phyloP scores from a whole-genome alignment of 2,113 vertebrate species.

The Calypte anna region DNA sequence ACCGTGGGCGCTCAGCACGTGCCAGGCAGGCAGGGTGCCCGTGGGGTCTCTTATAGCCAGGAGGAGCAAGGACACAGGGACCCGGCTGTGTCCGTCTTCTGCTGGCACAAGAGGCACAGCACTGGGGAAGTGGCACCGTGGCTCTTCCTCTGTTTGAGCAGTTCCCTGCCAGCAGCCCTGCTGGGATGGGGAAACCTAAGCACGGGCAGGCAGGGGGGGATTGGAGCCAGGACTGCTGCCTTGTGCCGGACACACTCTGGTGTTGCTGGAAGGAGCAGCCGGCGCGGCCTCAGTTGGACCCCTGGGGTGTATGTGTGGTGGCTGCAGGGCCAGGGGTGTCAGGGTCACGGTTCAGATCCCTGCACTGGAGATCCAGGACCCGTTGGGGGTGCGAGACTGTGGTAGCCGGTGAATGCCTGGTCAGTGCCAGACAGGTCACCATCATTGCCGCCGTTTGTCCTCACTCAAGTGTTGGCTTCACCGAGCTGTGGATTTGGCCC shows the following conservation, averaged over 20 bases:
- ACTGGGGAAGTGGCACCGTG: not conserved
- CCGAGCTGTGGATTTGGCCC: not conserved
- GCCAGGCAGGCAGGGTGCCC: not conserved
- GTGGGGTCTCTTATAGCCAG: rapidly evolving
- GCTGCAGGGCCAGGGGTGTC: rapidly evolving
- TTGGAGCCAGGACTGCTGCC: rapidly evolving
- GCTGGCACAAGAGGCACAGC: not conserved
- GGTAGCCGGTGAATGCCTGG: not conserved
- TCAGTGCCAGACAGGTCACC: not conserved
- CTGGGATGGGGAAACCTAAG: not conserved
- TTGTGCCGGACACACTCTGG: rapidly evolving
- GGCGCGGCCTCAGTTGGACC: rapidly evolving
- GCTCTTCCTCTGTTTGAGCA: not conserved
- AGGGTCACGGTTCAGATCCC: not conserved
- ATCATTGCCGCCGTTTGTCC: rapidly evolving
- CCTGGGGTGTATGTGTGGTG: rapidly evolving
- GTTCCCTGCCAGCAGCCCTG: rapidly evolving
- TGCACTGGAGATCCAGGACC: rapidly evolving
- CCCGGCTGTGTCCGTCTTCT: rapidly evolving
- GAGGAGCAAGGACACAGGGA: not conserved
- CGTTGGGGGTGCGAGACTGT: rapidly evolving
- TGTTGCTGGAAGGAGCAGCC: rapidly evolving
- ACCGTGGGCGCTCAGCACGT: rapidly evolving
- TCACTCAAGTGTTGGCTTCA: rapidly evolving
- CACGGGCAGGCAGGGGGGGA: rapidly evolving